A percentile compares a stretch with the other conserved stretches of the same genome.
phyloP scores from a whole-genome alignment of 2,888 invertebrate genomes.

The Sarcophaga variegata region DNA sequence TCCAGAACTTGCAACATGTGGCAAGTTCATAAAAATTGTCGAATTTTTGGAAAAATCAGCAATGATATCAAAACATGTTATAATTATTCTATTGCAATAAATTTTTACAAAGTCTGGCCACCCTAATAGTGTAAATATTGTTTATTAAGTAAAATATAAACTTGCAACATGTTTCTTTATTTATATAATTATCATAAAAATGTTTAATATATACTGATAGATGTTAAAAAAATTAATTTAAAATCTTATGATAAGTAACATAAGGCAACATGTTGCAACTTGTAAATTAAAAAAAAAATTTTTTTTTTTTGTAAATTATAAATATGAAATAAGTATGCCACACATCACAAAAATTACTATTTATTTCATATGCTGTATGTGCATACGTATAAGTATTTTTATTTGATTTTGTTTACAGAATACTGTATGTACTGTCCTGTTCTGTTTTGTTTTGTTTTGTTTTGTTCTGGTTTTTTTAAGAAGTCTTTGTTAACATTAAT shows the following conservation, averaged over 20 bases:
- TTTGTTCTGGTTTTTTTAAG: too few relatives aligned
- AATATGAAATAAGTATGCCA: conserved; percentile 49
- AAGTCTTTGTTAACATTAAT: conserved; percentile 9
- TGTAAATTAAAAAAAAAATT: conserved; percentile 3
- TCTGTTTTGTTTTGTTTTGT: too few relatives aligned
- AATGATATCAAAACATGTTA: too few relatives aligned
- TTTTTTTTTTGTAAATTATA: conserved; percentile 10
- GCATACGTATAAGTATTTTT: too few relatives aligned
- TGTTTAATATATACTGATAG: background rate
- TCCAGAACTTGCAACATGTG: background rate
- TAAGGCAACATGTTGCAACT: conserved; percentile 45
- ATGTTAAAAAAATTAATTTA: too few relatives aligned
- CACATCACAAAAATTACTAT: conserved; percentile 33
- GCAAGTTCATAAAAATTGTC: too few relatives aligned
- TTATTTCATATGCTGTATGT: background rate
- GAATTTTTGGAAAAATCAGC: too few relatives aligned
- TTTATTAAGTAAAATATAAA: background rate
- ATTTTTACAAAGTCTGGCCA: background rate
- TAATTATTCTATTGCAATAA: background rate
- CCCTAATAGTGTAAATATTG: too few relatives aligned
- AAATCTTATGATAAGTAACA: background rate
- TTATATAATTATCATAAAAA: background rate
- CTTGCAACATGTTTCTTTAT: background rate
- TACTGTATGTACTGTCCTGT: background rate
- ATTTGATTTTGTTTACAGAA: too few relatives aligned